These are phyloP conservation scores for Lycia hirtaria DNA, from an alignment of 2,888 invertebrate genomes.

Conservation along the genomic window DNA sequence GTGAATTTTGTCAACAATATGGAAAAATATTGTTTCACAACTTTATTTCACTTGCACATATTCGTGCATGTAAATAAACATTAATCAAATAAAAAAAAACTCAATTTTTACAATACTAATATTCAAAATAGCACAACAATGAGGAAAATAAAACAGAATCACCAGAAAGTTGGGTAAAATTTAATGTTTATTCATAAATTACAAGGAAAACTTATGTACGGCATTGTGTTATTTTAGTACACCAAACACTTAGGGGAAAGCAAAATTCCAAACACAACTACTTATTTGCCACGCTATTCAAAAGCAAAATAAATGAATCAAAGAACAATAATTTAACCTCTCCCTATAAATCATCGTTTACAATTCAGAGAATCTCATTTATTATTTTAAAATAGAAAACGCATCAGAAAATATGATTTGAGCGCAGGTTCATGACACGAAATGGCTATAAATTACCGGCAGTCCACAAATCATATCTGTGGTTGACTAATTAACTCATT, in stretches of 20 bases:
- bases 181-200: too few relatives aligned
- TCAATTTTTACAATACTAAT: too few relatives aligned
- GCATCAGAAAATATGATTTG: slow-evolving; percentile 43
- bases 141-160: too few relatives aligned
- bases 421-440: slow-evolving; percentile 46
- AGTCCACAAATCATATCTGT: slow-evolving; percentile 54
- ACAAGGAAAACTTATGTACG: too few relatives aligned
- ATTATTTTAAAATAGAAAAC: slow-evolving; percentile 45
- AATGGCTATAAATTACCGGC: slow-evolving; percentile 50
- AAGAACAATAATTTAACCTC: slow-evolving; percentile 18
- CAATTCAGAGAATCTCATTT: slow-evolving; percentile 28
- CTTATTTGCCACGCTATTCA: slow-evolving; percentile 5
- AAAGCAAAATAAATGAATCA: slow-evolving; percentile 7
- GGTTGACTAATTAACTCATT: slow-evolving; percentile 56
- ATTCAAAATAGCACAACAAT: too few relatives aligned
- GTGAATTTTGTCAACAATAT: too few relatives aligned
- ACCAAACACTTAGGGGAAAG: slow-evolving; percentile 2
- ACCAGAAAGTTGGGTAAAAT: background rate
- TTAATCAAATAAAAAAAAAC: too few relatives aligned
- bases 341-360: slow-evolving; percentile 24
- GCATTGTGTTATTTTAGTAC: too few relatives aligned
- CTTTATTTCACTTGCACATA: too few relatives aligned
- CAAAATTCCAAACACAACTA: background rate
- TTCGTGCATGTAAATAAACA: too few relatives aligned
- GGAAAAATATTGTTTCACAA: too few relatives aligned